phyloP scores from a whole-genome alignment of 2,113 vertebrate genomes.

The Sorex fumeus region DNA sequence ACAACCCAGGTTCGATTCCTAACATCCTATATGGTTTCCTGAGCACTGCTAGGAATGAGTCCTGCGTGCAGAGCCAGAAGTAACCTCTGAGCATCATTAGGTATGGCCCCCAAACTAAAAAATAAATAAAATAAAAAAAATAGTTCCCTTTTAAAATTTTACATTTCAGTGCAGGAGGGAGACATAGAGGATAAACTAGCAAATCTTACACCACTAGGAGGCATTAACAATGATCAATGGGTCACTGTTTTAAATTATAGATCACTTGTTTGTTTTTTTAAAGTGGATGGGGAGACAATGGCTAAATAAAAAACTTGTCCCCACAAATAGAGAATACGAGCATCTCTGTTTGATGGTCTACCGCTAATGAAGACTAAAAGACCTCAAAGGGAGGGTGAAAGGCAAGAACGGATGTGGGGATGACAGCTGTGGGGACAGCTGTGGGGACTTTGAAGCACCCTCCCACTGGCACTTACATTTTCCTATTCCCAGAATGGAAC shows the following conservation, averaged over 20 bases:
- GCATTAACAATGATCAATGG: background rate
- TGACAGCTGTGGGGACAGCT: background rate
- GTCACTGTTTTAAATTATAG: background rate
- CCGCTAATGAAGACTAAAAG: background rate
- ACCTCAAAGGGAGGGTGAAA: background rate
- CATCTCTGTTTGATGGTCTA: background rate
- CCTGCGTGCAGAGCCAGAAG: too few species aligned
- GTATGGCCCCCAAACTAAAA: too few species aligned
- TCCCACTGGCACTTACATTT: background rate
- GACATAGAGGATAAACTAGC: background rate
- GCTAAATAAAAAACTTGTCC: background rate
- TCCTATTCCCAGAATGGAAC: background rate
- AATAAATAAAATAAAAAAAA: background rate
- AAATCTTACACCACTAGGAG: background rate
- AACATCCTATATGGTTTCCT: too few species aligned
- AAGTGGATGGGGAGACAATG: conserved; percentile 1
- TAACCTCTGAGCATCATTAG: too few species aligned
- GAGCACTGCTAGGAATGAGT: too few species aligned
- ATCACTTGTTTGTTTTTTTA: background rate
- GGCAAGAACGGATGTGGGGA: background rate
- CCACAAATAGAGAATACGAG: background rate
- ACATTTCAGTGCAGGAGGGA: conserved; percentile 18
- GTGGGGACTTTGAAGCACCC: background rate
- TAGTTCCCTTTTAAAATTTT: conserved; percentile 21
- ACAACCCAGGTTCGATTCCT: too few species aligned